Conservation (phyloP, 2,888 invertebrate genomes). For the Sesia bembeciformis region DNA sequence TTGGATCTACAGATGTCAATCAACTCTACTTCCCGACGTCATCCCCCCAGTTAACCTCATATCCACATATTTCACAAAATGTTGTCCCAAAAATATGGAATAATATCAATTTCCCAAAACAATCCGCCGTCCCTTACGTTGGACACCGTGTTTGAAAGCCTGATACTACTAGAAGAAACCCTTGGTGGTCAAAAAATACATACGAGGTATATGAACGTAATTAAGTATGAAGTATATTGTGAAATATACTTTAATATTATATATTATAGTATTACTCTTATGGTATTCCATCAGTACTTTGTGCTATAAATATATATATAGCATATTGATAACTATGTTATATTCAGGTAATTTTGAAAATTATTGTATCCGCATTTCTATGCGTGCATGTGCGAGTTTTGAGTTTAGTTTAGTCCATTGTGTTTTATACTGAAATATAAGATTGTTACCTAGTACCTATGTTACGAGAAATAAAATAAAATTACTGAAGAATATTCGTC, state of each 20-base stretch:
- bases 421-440: no score
- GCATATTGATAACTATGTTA: background rate
- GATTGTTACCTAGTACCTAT: no score
- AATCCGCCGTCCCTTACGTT: conserved; percentile 18
- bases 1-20: background rate
- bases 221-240: background rate
- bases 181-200: conserved; percentile 32
- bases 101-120: conserved; percentile 26
- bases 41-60: conserved; percentile 10
- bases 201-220: conserved; percentile 33
- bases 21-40: conserved; percentile 3
- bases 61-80: conserved; percentile 16
- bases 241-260: background rate
- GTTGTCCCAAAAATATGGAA: conserved; percentile 21
- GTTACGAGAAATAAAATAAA: no score
- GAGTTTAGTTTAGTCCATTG: no score
- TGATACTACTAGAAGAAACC: conserved; percentile 11
- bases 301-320: background rate
- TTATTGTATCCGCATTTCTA: no score
- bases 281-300: background rate
- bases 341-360: no score
- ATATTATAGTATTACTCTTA: background rate
- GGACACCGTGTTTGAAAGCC: conserved; percentile 1
- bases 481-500: no score
- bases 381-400: no score